Conservation (phyloP, 2,797 vertebrate species). For the Pygocentrus nattereri region DNA sequence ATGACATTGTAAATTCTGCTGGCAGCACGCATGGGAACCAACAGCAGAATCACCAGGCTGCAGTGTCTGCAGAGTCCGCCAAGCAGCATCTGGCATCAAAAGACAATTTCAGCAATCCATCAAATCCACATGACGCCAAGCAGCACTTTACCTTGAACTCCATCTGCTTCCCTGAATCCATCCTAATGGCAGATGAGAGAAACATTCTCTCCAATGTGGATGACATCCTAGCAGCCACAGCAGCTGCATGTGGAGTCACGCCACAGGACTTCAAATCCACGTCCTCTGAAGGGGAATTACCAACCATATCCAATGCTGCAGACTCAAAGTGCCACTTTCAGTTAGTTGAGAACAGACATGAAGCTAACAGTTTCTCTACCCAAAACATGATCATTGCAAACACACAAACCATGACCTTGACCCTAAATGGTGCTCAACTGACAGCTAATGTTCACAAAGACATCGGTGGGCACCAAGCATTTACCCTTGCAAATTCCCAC, state of each 20-base stretch:
- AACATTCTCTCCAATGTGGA: conserved; percentile 97
- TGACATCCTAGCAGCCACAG: conserved; percentile 96
- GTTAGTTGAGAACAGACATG: conserved; percentile 84
- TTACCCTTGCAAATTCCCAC: conserved; percentile 75
- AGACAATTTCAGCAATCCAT: conserved; percentile 86
- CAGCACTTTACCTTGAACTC: conserved; percentile 94
- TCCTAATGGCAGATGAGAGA: conserved; percentile 93
- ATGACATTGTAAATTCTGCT: conserved; percentile 84
- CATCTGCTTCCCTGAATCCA: conserved; percentile 95
- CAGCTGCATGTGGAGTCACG: conserved; percentile 93
- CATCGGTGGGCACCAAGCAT: conserved; percentile 75
- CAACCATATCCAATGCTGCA: conserved; percentile 77
- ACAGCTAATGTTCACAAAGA: conserved; percentile 79
- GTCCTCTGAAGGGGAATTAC: conserved; percentile 84
- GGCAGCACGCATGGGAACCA: conserved; percentile 82
- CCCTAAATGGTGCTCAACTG: conserved; percentile 88
- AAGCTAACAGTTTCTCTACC: conserved; percentile 85
- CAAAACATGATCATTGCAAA: conserved; percentile 82
- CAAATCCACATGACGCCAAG: conserved; percentile 88
- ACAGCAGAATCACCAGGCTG: conserved; percentile 82
- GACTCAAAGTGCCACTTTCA: conserved; percentile 91
- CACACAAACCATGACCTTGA: conserved; percentile 84
- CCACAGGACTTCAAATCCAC: conserved; percentile 94
- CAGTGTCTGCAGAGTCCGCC: conserved; percentile 84
- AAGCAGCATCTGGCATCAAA: conserved; percentile 86